Evolutionary conservation across 2,797 vertebrate species (phyloP).

Genomic region (Staurois parvus): DNA sequence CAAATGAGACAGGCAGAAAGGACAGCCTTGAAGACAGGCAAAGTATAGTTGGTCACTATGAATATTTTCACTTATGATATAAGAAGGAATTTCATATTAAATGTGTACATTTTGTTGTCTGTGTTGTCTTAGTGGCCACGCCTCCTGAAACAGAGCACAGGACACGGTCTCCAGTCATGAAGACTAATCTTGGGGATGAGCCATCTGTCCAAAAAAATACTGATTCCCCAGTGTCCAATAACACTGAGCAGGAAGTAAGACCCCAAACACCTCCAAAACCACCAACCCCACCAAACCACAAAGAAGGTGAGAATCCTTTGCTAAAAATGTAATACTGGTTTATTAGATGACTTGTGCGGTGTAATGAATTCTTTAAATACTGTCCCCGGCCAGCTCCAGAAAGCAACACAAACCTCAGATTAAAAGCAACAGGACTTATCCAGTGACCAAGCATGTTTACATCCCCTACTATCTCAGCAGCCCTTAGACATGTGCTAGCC

Average conservation of each 20-base stretch:
- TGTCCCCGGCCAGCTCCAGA: no score
- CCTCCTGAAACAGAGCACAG: conserved; percentile 10
- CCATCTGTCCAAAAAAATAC: conserved; percentile 18
- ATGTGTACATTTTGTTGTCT: background rate
- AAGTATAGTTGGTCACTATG: background rate
- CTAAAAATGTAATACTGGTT: background rate
- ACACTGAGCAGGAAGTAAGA: conserved; percentile 65
- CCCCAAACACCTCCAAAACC: conserved; percentile 75
- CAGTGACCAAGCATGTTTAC: no score
- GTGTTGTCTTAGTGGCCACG: background rate
- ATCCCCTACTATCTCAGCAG: no score
- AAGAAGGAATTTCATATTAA: background rate
- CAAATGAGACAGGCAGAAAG: conserved; percentile 73
- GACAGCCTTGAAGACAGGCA: conserved; percentile 29
- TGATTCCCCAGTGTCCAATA: conserved; percentile 73
- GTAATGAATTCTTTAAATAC: no score
- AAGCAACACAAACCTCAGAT: no score
- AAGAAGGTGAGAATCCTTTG: conserved; percentile 31
- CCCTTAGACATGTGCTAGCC: no score
- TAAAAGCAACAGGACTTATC: no score
- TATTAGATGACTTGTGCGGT: no score
- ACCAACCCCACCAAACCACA: conserved; percentile 61
- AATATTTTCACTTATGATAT: background rate
- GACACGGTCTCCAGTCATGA: conserved; percentile 31
- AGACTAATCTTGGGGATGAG: conserved; percentile 2